A percentile compares a stretch with the other conserved stretches of the same genome.
These are phyloP conservation scores for Ptychoptera contaminata DNA, from an alignment of 2,888 invertebrate species.

Conservation along the genomic window DNA sequence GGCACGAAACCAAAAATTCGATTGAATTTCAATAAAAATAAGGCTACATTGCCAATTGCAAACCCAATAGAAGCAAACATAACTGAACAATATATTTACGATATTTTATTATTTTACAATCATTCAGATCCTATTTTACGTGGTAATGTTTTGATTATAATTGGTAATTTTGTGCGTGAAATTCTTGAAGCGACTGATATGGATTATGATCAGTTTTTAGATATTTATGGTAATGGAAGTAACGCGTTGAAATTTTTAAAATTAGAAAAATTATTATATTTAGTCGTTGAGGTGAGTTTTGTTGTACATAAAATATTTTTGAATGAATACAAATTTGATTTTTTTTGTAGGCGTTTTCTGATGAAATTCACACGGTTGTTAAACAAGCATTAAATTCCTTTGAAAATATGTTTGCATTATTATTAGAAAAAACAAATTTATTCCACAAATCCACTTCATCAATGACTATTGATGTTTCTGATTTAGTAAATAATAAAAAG, in stretches of 20 bases:
- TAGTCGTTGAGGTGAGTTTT: constrained; percentile 2
- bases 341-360: constrained; percentile 24
- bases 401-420: constrained; percentile 29
- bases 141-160: constrained; percentile 27
- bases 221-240: not conserved
- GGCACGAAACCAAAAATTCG: not conserved
- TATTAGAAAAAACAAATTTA: not conserved
- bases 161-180: constrained; percentile 22
- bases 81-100: constrained; percentile 16
- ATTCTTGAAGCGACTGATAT: constrained; percentile 2
- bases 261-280: constrained; percentile 6
- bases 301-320: not conserved
- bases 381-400: constrained; percentile 31
- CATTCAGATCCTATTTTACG: constrained; percentile 30
- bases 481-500: not conserved
- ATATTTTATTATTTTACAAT: constrained; percentile 25
- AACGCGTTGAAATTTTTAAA: constrained; percentile 1
- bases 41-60: not conserved
- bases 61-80: constrained; percentile 6
- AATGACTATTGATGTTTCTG: not conserved
- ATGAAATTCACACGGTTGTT: constrained; percentile 32
- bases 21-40: not conserved
- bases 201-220: constrained; percentile 5
- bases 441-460: not conserved
- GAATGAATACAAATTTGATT: not conserved